A percentile compares a stretch with the other conserved stretches of the same genome.
phyloP scores from a whole-genome alignment of 2,113 vertebrate genomes.

The Larimichthys polyactis region DNA sequence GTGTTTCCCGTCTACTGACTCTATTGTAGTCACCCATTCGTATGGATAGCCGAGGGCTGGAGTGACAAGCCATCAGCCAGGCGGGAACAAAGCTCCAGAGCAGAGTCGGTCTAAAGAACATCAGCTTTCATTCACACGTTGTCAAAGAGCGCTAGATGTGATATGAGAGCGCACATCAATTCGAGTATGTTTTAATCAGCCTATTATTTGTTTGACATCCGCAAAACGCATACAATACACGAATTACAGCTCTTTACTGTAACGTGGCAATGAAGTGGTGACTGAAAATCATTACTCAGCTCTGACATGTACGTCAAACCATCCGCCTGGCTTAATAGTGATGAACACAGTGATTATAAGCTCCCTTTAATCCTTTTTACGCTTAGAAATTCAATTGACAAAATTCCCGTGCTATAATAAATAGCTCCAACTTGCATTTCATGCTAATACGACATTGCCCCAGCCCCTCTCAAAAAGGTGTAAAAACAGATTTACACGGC shows the following conservation, averaged over 20 bases:
- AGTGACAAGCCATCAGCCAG: conserved; percentile 63
- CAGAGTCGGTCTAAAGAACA: conserved; percentile 39
- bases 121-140: conserved; percentile 48
- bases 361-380: conserved; percentile 46
- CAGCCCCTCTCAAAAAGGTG: conserved; percentile 59
- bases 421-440: conserved; percentile 49
- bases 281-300: conserved; percentile 52
- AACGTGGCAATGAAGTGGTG: conserved; percentile 25
- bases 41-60: conserved; percentile 58
- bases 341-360: conserved; percentile 52
- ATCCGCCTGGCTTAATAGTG: conserved; percentile 23
- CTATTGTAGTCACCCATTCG: conserved; percentile 71
- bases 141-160: conserved; percentile 21
- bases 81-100: conserved; percentile 48
- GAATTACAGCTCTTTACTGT: conserved; percentile 37
- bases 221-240: conserved; percentile 19
- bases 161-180: conserved; percentile 20
- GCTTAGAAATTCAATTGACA: conserved; percentile 57
- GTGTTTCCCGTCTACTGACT: conserved; percentile 78
- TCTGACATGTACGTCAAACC: conserved; percentile 51
- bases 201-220: conserved; percentile 51
- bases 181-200: conserved; percentile 40
- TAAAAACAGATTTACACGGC: conserved; percentile 67
- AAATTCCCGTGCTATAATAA: conserved; percentile 56
- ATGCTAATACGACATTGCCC: conserved; percentile 30